Conservation (phyloP, 2,888 invertebrate genomes). For the Aromia moschata region DNA sequence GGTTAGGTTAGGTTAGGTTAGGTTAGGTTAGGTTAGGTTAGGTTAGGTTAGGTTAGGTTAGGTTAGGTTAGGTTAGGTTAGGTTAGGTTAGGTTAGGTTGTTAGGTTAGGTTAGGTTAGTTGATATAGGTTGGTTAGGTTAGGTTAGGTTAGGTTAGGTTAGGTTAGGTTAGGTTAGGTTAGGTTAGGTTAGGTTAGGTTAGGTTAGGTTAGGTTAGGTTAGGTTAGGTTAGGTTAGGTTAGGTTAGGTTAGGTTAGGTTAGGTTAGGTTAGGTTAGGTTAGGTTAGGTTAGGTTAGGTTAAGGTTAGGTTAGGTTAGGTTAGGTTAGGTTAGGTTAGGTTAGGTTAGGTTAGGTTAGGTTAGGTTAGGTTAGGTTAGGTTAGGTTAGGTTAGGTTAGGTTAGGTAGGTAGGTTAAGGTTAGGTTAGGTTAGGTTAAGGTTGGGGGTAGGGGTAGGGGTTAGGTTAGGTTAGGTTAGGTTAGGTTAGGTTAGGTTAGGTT, state of each 20-base stretch:
- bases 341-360: not conserved
- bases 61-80: conserved; percentile 31
- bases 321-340: not conserved
- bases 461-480: conserved; percentile 27
- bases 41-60: conserved; percentile 30
- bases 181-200: conserved; percentile 16
- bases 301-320: not conserved
- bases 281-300: conserved; percentile 28
- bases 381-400: conserved; percentile 31
- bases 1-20: conserved; percentile 19
- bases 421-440: too few relatives aligned
- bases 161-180: conserved; percentile 21
- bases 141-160: conserved; percentile 24
- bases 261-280: conserved; percentile 33
- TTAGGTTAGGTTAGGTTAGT: conserved; percentile 24
- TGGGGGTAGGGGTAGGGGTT: conserved; percentile 37
- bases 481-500: not conserved
- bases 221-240: conserved; percentile 1
- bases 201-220: not conserved
- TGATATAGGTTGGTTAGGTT: conserved; percentile 17
- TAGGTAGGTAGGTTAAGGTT: conserved; percentile 32
- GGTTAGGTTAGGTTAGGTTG: conserved; percentile 30
- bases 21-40: conserved; percentile 32
- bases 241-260: conserved; percentile 32
- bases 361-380: conserved; percentile 30